Percentiles rank a stretch among this genome's conserved stretches.
phyloP scores from a whole-genome alignment of 2,888 invertebrate species.

The Lasioglossum marginatum region DNA sequence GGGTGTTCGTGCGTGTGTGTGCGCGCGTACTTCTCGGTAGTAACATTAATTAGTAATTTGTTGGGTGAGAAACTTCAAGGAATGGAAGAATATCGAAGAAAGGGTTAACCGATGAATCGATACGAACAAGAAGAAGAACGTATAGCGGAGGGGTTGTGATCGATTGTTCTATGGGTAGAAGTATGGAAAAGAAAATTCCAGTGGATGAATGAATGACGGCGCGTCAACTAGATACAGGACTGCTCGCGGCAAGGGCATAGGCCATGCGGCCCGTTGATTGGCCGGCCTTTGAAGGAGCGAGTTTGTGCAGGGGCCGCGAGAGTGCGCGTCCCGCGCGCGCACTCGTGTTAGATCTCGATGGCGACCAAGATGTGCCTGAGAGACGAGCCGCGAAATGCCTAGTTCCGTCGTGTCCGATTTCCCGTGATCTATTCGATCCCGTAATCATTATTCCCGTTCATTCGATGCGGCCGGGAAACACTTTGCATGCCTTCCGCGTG shows the following conservation, averaged over 20 bases:
- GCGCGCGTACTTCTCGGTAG: constrained; percentile 34
- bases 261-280: constrained; percentile 75
- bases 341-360: constrained; percentile 73
- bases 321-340: constrained; percentile 63
- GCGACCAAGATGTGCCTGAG: constrained; percentile 71
- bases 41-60: constrained; percentile 49
- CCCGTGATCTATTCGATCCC: constrained; percentile 31
- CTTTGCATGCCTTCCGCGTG: constrained; percentile 52
- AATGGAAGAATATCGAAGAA: too few relatives aligned
- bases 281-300: constrained; percentile 73
- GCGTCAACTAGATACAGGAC: constrained; percentile 54
- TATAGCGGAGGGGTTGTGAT: background rate
- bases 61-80: background rate
- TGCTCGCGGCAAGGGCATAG: constrained; percentile 70
- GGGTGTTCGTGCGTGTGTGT: constrained; percentile 19
- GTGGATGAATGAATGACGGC: constrained; percentile 52
- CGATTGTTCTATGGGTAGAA: background rate
- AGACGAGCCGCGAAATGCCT: constrained; percentile 62
- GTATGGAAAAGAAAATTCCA: constrained; percentile 42
- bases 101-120: too few relatives aligned
- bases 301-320: constrained; percentile 60
- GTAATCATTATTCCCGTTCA: constrained; percentile 39
- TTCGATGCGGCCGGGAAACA: constrained; percentile 47
- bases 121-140: too few relatives aligned
- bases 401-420: constrained; percentile 40